These are phyloP conservation scores for Dendrocincla tyrannina DNA, from an alignment of 2,797 vertebrate species.

Conservation along the genomic window DNA sequence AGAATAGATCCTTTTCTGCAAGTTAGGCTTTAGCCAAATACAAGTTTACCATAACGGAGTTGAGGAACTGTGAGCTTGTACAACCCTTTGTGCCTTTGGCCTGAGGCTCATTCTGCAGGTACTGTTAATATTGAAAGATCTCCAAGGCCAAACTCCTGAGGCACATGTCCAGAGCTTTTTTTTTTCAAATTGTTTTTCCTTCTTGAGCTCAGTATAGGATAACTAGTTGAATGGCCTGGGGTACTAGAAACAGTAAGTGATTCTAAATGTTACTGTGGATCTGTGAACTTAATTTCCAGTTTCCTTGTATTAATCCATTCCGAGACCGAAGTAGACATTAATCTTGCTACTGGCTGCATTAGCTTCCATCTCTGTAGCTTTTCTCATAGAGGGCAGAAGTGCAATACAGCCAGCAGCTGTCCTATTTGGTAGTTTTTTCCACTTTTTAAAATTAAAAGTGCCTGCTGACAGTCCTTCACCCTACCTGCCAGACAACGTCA, in stretches of 20 bases:
- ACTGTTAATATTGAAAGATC: neutral
- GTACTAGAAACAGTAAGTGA: neutral
- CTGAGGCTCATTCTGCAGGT: neutral
- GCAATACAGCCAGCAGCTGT: neutral
- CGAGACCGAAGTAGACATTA: slow-evolving; percentile 2
- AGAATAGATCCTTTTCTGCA: neutral
- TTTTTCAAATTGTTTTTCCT: neutral
- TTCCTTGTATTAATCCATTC: neutral
- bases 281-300: neutral
- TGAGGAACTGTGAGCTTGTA: neutral
- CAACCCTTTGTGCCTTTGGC: neutral
- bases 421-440: slow-evolving; percentile 1
- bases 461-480: neutral
- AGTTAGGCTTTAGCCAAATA: neutral
- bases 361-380: neutral
- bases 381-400: neutral
- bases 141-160: neutral
- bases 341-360: neutral
- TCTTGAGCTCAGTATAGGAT: neutral
- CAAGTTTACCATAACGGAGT: neutral
- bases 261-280: neutral
- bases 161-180: neutral
- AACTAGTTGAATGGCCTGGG: neutral
- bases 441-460: neutral
- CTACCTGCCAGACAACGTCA: neutral